Percentiles rank a stretch among this genome's conserved stretches.
Conservation (phyloP, 2,113 vertebrate species). For the Copsychus sechellarum region DNA sequence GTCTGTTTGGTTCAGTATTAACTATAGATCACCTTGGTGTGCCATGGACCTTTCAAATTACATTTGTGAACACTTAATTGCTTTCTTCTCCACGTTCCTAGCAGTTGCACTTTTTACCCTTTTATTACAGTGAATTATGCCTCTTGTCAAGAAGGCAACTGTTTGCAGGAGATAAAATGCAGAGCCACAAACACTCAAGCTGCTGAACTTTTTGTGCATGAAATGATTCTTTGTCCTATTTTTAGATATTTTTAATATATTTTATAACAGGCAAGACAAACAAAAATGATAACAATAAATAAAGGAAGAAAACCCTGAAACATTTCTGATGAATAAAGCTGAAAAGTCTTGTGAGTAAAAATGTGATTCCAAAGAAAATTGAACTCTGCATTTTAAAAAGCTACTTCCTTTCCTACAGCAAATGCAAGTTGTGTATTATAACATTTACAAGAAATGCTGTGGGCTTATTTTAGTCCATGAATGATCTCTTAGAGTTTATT, state of each 20-base stretch:
- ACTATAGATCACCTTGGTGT: constrained; percentile 27
- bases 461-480: not conserved
- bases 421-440: not conserved
- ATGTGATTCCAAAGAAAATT: not conserved
- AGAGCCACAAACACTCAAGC: not conserved
- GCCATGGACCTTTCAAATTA: constrained; percentile 11
- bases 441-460: not conserved
- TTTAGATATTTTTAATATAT: constrained; percentile 5
- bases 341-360: not conserved
- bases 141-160: constrained; percentile 14
- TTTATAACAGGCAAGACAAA: not conserved
- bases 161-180: constrained; percentile 29
- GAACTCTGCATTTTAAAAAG: not conserved
- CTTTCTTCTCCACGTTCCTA: constrained; percentile 22
- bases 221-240: not conserved
- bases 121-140: constrained; percentile 28
- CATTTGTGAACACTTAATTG: constrained; percentile 32
- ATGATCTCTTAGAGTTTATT: constrained; percentile 5
- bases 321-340: not conserved
- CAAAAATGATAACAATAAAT: not conserved
- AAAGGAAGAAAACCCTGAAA: not conserved
- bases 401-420: not conserved
- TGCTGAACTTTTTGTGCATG: not conserved
- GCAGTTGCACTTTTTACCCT: not conserved
- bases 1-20: constrained; percentile 6